Evolutionary conservation across 2,113 vertebrate genomes (phyloP).

Genomic region (Microcebus jonahi): DNA sequence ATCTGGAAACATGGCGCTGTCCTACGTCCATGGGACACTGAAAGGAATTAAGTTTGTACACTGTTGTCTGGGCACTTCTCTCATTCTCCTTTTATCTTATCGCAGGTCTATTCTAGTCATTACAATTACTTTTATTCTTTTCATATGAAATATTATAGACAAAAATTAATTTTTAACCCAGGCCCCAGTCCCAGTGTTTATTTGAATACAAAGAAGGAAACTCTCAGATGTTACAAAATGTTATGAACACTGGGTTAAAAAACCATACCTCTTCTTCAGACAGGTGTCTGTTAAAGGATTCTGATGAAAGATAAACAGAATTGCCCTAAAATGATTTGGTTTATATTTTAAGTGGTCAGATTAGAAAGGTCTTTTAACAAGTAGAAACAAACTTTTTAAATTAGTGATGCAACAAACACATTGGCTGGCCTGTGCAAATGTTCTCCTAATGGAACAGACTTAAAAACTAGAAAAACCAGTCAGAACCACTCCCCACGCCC

Average conservation of each 20-base stretch:
- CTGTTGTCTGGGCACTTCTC: neutral
- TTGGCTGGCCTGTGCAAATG: neutral
- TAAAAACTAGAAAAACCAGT: neutral
- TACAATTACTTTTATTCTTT: slow-evolving; percentile 19
- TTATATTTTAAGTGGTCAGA: neutral
- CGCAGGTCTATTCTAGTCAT: neutral
- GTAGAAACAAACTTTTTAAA: neutral
- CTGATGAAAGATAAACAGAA: neutral
- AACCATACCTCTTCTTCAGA: neutral
- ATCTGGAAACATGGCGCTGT: neutral
- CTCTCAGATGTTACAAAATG: neutral
- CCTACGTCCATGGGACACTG: neutral
- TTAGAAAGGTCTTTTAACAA: slow-evolving; percentile 1
- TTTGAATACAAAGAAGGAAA: neutral
- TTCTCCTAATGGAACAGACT: neutral
- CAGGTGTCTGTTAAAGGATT: neutral
- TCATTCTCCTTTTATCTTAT: neutral
- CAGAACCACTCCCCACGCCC: neutral
- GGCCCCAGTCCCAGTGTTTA: neutral
- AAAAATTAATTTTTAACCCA: slow-evolving; percentile 39
- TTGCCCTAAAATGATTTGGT: neutral
- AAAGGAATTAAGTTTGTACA: neutral
- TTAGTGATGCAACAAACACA: neutral
- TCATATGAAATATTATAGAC: neutral
- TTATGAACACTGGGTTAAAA: neutral